A percentile compares a stretch with the other conserved stretches of the same genome.
phyloP scores from a whole-genome alignment of 2,113 vertebrate genomes.

The Micronisus gabar region DNA sequence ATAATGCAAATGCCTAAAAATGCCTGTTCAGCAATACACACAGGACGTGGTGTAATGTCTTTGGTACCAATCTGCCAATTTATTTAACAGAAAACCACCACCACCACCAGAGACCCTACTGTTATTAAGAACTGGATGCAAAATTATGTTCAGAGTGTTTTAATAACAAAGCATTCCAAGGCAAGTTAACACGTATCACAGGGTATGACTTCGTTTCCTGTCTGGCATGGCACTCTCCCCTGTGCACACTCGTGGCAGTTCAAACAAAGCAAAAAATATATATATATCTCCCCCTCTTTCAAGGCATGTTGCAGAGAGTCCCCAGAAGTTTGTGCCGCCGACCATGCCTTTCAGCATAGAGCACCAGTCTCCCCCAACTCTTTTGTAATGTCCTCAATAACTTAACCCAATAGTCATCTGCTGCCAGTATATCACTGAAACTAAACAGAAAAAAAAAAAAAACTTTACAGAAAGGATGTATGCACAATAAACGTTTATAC shows the following conservation, averaged over 20 bases:
- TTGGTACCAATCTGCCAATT: slow-evolving; percentile 46
- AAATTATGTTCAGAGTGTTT: slow-evolving; percentile 36
- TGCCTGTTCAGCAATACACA: not conserved
- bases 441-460: slow-evolving; percentile 12
- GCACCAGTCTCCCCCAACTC: slow-evolving; percentile 50
- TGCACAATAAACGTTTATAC: slow-evolving; percentile 69
- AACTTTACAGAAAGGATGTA: slow-evolving; percentile 70
- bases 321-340: slow-evolving; percentile 15
- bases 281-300: not conserved
- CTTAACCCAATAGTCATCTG: slow-evolving; percentile 58
- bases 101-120: not conserved
- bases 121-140: not conserved
- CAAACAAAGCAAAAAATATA: not conserved
- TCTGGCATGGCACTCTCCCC: not conserved
- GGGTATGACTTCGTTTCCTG: not conserved
- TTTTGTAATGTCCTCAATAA: slow-evolving; percentile 53
- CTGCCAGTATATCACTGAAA: slow-evolving; percentile 68
- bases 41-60: not conserved
- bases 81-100: slow-evolving; percentile 1
- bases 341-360: slow-evolving; percentile 48
- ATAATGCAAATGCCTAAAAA: not conserved
- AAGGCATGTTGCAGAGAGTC: slow-evolving; percentile 39
- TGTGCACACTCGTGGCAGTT: not conserved
- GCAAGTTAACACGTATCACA: slow-evolving; percentile 1
- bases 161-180: slow-evolving; percentile 30